Base-by-base conservation (phyloP, 2,797 vertebrate species). In the Micropoecilia bifurca region DNA sequence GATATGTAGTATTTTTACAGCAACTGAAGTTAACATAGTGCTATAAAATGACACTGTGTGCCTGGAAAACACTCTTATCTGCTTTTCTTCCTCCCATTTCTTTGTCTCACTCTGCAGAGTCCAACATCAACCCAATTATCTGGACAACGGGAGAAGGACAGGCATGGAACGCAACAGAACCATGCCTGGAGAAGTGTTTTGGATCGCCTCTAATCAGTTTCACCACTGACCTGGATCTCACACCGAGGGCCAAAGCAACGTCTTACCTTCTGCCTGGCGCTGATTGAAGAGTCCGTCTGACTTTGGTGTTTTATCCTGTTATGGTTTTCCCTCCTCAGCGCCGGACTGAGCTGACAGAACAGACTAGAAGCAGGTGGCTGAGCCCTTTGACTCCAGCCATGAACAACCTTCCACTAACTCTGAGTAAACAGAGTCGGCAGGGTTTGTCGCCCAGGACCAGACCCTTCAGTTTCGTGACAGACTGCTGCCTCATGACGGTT, bases 111-210 rank as follows among this genome's bases (percentile, higher is more conserved):
- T 79, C 89, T 94, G 87, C 91, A 93, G 91, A 79, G 61, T 74
- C 78, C 71, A 33, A 73, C 82, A 33, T 81, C 73, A 69, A 66
- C 84, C 78, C 69, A 84, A 88, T 87, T 72, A 84, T 88, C 85
- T 79, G 82, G 80, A 91, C 92, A 72, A 83, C 68, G 73, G 88
- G 30, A 78, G 75, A 82, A 88, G 73, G 73, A 75, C 76, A 93
- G 94, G 87, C 91, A 96, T 96, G 96, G 95, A 96, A 95, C 96
- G 95, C 75, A 96, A 96, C 93, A 96, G 95, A 96, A 74, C 73
- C 80, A 82, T 83, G 83, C 83, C 87, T 55, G 50, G 81, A 90
- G 90, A 92, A 90, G 84, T 50, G 59, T 82, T 90, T 87, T 73
- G 79, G 80, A 91, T 83, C 41, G 73, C 80, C 69, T 55, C 82